These are phyloP conservation scores for Cryptoprocta ferox DNA, from an alignment of 2,797 vertebrate species.

Conservation along the genomic window DNA sequence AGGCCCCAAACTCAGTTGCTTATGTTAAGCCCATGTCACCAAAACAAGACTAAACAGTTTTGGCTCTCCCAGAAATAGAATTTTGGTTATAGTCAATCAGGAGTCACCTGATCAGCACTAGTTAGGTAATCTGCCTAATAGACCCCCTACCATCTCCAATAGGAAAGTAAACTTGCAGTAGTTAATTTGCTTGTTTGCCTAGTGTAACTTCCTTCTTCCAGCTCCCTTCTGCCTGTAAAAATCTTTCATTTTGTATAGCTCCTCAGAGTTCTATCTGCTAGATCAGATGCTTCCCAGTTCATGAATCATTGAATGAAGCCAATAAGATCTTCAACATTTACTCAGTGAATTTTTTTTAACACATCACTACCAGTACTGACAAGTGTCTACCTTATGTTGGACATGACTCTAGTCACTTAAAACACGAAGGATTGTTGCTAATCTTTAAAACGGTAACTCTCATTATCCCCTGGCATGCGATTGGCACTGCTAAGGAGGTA, in stretches of 20 bases:
- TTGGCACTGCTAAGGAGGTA: background rate
- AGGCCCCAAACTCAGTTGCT: background rate
- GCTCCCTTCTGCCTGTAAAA: background rate
- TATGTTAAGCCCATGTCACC: background rate
- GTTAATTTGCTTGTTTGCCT: background rate
- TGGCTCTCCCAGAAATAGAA: background rate
- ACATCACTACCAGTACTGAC: background rate
- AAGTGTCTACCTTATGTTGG: background rate
- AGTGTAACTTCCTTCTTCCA: background rate
- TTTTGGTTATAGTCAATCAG: background rate
- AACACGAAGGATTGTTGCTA: conserved; percentile 12
- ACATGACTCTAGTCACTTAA: background rate
- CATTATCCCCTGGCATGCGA: background rate
- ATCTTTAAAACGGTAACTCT: conserved; percentile 38
- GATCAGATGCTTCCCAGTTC: background rate
- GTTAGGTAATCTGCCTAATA: background rate
- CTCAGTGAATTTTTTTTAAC: background rate
- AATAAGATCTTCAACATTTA: background rate
- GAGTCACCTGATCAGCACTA: background rate
- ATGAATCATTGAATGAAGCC: background rate
- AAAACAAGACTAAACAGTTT: background rate
- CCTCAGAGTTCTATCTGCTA: background rate
- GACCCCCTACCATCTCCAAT: background rate
- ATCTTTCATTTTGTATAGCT: background rate
- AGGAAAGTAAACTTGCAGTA: background rate